Base-by-base conservation (phyloP, 2,888 invertebrate species). In the Aspidapion aeneum region DNA sequence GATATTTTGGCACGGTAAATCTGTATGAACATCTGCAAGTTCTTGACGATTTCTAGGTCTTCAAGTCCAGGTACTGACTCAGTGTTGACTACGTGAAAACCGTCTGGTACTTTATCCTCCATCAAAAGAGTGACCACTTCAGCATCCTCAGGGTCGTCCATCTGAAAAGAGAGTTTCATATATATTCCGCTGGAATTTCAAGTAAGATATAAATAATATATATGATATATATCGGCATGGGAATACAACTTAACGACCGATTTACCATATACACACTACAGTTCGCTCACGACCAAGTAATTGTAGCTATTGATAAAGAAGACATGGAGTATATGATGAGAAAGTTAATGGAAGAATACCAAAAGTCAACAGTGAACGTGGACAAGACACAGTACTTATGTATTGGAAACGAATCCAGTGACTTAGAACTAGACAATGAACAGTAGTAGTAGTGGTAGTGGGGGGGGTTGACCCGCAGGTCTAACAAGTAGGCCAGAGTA, bases 21-120 rank as follows among this genome's bases (percentile, higher is more conserved):
- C 77, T 95, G 94, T 0, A 93, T 88, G 74, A 94, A 93, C 90
- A 93, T 91, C 82, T 93, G 90, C 52, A 90, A 79, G 77, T 89
- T 90, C 70, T 85, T 83, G 0, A 89, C 87, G 9, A 87, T 84
- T 72, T 89, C 88, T 67, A 87, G 80, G 65, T 87, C 87, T 55
- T 86, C 84, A 65, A 89, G 80, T 0, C 91, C 93, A 1, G 91
- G 91, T 62, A 91, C 86, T 22, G 82, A 82, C 77, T 93, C 90
- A 0, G 91, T 91, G 74, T 91, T 92, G 55, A 90, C 91, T 55
- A 92, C 86, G 72, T 91, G 88, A 75, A 92, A 90, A 60, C 90
- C 91, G 66, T 87, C 86, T 0, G 92, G 92, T 1, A 90, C 87
- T 63, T 85, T 84, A 2, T 87, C 86, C 74, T 93, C 92, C 78